Evolutionary conservation across 2,797 vertebrate genomes (phyloP), one percentile per base, ranked within the genome.

Genomic region (Trichosurus vulpecula): DNA sequence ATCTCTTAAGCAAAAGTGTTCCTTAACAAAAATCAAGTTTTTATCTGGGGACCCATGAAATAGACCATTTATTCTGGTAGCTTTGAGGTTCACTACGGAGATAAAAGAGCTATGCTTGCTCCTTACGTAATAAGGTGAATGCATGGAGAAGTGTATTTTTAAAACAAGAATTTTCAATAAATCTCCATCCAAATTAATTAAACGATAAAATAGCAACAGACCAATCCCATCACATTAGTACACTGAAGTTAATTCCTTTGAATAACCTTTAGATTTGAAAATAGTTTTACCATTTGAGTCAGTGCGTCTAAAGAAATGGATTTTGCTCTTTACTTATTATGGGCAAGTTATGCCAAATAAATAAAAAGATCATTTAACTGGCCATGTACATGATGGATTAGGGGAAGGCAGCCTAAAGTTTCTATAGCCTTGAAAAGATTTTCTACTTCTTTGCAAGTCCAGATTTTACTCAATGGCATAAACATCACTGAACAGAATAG

Each of bases 21-120:
- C 97, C 96, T 3, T 0, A 96, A 91, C n/a, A 97, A 98, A 91
- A 96, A 95, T 96, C 92, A 97, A 53, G 66, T 98, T 98, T 98
- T 98, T 98, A 98, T 98, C n/a, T 95, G 96, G 96, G 91, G 93
- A 93, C 56, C 92, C 35, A 89, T 6, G 90, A 97, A 95, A 94
- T 66, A 92, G 54, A 0, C 74, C 89, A 98, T 99, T 99, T 99
- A 98, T 98, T 98, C 99, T 99, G 99, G 98, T 99, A 99, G 98
- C 98, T 98, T 98, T 98, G 97, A 96, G 57, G 91, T 41, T 94
- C 92, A 94, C 94, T 96, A 97, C 93, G 96, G 92, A 57, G 97
- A 98, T 95, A 51, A 95, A 92, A 97, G 53, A 1, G 92, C 52
- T 94, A 0, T 0, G 58, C 95, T 95, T 92, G 58, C 97, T 97